Evolutionary conservation across 1,140 invertebrate genomes (phyloP).

Genomic region (Bombus waltoni): DNA sequence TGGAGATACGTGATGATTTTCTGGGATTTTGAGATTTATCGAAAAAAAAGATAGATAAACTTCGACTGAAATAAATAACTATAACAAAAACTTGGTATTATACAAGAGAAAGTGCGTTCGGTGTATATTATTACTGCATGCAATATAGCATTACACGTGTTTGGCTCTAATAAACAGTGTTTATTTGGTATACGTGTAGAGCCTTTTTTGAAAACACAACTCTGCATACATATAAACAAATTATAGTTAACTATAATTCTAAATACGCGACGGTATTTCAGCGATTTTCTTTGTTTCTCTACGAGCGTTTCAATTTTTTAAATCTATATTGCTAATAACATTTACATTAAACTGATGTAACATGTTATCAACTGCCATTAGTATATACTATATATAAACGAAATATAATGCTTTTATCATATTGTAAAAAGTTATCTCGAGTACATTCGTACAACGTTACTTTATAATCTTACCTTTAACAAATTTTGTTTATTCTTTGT

Average conservation of each 20-base stretch:
- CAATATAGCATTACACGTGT: slow-evolving; percentile 41
- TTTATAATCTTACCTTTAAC: slow-evolving; percentile 28
- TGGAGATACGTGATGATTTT: background rate
- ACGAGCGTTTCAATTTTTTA: slow-evolving; percentile 18
- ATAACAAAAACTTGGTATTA: slow-evolving; percentile 20
- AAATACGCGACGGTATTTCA: slow-evolving; percentile 38
- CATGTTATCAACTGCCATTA: slow-evolving; percentile 41
- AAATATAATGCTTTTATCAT: slow-evolving; percentile 28
- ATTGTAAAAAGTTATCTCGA: slow-evolving; percentile 22
- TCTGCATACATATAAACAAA: slow-evolving; percentile 37
- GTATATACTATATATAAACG: slow-evolving; percentile 37
- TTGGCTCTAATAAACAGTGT: slow-evolving; percentile 45
- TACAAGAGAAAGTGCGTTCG: slow-evolving; percentile 18
- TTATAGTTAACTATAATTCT: slow-evolving; percentile 32
- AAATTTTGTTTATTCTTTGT: background rate
- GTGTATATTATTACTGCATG: slow-evolving; percentile 19
- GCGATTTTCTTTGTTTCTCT: background rate
- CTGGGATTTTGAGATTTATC: slow-evolving; percentile 1
- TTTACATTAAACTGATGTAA: slow-evolving; percentile 38
- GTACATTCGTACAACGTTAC: slow-evolving; percentile 3
- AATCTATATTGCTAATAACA: slow-evolving; percentile 32
- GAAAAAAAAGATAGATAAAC: background rate
- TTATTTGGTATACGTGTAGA: slow-evolving; percentile 49
- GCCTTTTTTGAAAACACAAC: slow-evolving; percentile 51
- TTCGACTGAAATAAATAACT: slow-evolving; percentile 10